Percentiles rank a stretch among this genome's conserved stretches.
phyloP scores from a whole-genome alignment of 2,888 invertebrate species.

The Scrobipalpa atriplicella region DNA sequence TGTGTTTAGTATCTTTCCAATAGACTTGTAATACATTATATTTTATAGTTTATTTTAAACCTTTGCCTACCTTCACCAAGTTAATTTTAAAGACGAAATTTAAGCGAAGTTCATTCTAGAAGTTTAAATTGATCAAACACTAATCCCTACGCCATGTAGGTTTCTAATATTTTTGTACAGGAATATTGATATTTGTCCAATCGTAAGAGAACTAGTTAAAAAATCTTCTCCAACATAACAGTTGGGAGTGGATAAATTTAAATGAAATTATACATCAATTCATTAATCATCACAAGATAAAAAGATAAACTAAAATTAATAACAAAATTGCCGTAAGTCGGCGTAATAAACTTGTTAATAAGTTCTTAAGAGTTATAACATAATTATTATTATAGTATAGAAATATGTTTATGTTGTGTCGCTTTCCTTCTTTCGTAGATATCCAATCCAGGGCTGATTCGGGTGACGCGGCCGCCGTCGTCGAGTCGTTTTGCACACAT shows the following conservation, averaged over 20 bases:
- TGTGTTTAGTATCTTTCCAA: constrained; percentile 51
- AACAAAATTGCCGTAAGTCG: constrained; percentile 31
- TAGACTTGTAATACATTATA: constrained; percentile 44
- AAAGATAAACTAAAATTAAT: constrained; percentile 32
- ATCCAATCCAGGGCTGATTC: constrained; percentile 65
- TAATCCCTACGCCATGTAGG: constrained; percentile 14
- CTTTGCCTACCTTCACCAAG: constrained; percentile 66
- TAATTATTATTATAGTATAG: background rate
- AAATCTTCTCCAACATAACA: background rate
- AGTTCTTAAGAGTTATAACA: constrained; percentile 16
- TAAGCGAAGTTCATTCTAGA: constrained; percentile 37
- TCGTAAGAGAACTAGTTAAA: background rate
- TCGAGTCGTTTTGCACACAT: constrained; percentile 77
- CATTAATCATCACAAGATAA: constrained; percentile 33
- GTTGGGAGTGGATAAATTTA: constrained; percentile 19
- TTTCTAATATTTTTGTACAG: constrained; percentile 27
- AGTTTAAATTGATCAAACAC: constrained; percentile 21
- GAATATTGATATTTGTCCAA: constrained; percentile 11
- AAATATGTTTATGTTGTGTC: background rate
- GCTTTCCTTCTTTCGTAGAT: constrained; percentile 34
- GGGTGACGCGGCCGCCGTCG: constrained; percentile 69
- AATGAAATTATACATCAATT: constrained; percentile 30
- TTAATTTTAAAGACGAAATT: constrained; percentile 38
- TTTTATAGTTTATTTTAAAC: constrained; percentile 44
- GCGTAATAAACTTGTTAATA: constrained; percentile 31